phyloP scores from a whole-genome alignment of 30 jellyfish, hydroid and myxozoan species.

The Mastigias papua region DNA sequence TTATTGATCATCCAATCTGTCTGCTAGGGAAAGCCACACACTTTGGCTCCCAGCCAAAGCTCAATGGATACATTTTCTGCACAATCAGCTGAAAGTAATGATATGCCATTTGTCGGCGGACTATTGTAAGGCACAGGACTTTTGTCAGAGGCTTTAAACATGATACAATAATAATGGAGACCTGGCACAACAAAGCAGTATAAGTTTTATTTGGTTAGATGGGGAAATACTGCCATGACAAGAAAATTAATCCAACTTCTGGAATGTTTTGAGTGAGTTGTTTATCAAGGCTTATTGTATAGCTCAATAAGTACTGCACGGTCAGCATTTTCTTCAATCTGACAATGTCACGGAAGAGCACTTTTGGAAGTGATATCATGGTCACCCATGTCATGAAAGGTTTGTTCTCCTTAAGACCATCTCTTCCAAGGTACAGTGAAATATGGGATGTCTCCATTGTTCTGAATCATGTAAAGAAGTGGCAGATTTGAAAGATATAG shows the following conservation, averaged over 20 bases:
- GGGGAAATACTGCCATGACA: constrained; percentile 20
- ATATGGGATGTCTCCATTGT: constrained; percentile 53
- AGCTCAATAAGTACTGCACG: no score
- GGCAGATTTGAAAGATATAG: neutral
- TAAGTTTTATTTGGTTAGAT: neutral
- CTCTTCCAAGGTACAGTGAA: constrained; percentile 21
- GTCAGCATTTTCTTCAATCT: no score
- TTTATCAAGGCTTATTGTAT: no score
- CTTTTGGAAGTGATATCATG: constrained; percentile 12
- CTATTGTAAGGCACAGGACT: constrained; percentile 13
- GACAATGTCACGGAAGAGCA: no score
- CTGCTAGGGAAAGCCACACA: constrained; percentile 2
- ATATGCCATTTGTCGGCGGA: constrained; percentile 59
- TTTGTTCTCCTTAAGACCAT: constrained; percentile 18
- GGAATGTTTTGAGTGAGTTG: no score
- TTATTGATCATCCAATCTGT: no score
- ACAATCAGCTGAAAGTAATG: constrained; percentile 13
- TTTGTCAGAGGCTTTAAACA: neutral
- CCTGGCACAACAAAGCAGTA: constrained; percentile 39
- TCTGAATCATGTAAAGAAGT: neutral
- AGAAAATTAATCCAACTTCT: constrained; percentile 1
- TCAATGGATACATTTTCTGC: constrained; percentile 14
- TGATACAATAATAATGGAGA: constrained; percentile 17
- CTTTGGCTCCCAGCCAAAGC: constrained; percentile 31
- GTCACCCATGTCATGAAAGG: constrained; percentile 46